Percentiles rank a stretch among this genome's conserved stretches.
Conservation (phyloP, 2,113 vertebrate species). For the Tautogolabrus adspersus region DNA sequence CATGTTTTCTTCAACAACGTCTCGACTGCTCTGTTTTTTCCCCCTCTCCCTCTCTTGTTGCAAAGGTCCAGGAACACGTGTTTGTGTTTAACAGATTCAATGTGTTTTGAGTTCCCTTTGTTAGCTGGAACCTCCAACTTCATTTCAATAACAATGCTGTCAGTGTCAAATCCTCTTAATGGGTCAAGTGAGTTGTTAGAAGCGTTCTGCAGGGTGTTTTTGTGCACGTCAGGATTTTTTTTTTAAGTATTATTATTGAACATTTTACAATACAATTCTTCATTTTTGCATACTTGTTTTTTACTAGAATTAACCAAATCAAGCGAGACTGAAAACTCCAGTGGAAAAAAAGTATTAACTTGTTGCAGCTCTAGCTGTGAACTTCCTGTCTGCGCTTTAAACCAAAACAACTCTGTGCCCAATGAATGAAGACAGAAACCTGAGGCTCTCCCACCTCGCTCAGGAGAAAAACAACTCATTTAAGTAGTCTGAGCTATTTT, state of each 20-base stretch:
- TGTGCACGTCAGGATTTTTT: not conserved
- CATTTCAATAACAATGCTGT: slow-evolving; percentile 21
- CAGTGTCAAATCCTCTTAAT: slow-evolving; percentile 13
- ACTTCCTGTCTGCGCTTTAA: slow-evolving; percentile 49
- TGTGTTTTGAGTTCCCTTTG: slow-evolving; percentile 26
- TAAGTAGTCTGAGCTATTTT: not conserved
- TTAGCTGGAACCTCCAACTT: slow-evolving; percentile 2
- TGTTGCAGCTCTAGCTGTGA: slow-evolving; percentile 9
- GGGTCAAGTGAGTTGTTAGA: slow-evolving; percentile 1
- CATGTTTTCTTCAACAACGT: slow-evolving; percentile 67
- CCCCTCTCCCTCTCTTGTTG: not conserved
- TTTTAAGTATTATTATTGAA: not conserved
- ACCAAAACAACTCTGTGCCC: slow-evolving; percentile 43
- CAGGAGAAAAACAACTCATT: slow-evolving; percentile 56
- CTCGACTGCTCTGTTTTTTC: slow-evolving; percentile 25
- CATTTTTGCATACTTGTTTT: not conserved
- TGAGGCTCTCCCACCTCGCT: slow-evolving; percentile 2
- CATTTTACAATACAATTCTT: not conserved
- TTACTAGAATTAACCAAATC: not conserved
- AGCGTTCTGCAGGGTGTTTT: not conserved
- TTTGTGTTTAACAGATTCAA: slow-evolving; percentile 36
- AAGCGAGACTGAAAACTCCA: not conserved
- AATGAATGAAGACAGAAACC: slow-evolving; percentile 59
- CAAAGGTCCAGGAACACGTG: slow-evolving; percentile 48
- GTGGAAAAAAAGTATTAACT: not conserved